A percentile compares a stretch with the other conserved stretches of the same genome.
These are phyloP conservation scores for Podotricha telesiphe DNA, from an alignment of 2,888 invertebrate genomes.

Conservation along the genomic window DNA sequence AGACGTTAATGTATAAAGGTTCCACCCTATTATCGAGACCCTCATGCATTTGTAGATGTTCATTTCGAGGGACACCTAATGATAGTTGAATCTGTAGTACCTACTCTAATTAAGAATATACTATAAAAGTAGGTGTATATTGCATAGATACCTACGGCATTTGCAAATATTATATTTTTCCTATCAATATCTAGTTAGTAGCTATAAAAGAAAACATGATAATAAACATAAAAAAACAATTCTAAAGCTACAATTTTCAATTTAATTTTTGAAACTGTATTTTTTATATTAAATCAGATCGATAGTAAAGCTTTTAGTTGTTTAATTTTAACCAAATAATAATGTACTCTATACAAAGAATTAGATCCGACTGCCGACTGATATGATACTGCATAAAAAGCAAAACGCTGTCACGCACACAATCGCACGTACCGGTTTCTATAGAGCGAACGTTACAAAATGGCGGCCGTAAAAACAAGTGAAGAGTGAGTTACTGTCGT, in stretches of 20 bases:
- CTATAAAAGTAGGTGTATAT: too few species aligned
- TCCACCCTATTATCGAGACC: slow-evolving; percentile 56
- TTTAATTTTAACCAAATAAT: not conserved
- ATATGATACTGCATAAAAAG: slow-evolving; percentile 47
- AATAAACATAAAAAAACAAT: too few species aligned
- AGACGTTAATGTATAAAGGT: slow-evolving; percentile 72
- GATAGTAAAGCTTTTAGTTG: not conserved
- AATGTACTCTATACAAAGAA: slow-evolving; percentile 32
- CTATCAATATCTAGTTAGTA: too few species aligned
- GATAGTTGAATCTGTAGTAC: slow-evolving; percentile 37
- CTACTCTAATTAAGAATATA: slow-evolving; percentile 2
- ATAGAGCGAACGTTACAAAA: slow-evolving; percentile 80
- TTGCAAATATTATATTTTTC: too few species aligned
- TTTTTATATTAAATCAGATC: not conserved
- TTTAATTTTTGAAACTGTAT: too few species aligned
- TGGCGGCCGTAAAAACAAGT: slow-evolving; percentile 83
- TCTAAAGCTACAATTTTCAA: too few species aligned
- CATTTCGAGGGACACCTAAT: slow-evolving; percentile 59
- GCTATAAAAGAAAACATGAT: too few species aligned
- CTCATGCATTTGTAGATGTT: slow-evolving; percentile 72
- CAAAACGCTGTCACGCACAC: slow-evolving; percentile 67
- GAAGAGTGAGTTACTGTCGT: slow-evolving; percentile 82
- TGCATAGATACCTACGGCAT: too few species aligned
- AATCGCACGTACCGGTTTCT: slow-evolving; percentile 44
- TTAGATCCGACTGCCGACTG: slow-evolving; percentile 44